phyloP scores from a whole-genome alignment of 2,888 invertebrate species.

The Tolmerus cingulatus region DNA sequence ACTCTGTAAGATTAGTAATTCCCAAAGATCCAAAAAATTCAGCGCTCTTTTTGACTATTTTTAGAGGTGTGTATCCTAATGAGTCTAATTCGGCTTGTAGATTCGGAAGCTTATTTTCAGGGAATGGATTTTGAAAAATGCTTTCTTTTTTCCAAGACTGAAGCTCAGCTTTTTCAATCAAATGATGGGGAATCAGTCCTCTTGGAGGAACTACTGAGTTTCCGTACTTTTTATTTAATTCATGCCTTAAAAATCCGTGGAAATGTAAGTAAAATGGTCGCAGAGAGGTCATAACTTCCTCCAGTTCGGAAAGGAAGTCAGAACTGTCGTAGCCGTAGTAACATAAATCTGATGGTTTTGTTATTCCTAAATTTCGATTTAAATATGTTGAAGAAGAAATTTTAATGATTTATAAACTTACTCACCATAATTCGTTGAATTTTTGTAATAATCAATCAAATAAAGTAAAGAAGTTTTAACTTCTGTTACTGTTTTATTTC shows the following conservation, averaged over 20 bases:
- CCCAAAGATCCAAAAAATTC: conserved; percentile 31
- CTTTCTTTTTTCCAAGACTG: conserved; percentile 58
- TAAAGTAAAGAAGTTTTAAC: background rate
- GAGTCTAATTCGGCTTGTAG: background rate
- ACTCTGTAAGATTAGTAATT: conserved; percentile 6
- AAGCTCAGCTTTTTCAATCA: conserved; percentile 68
- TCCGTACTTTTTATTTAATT: conserved; percentile 71
- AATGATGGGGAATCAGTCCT: conserved; percentile 79
- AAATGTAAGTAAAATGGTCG: conserved; percentile 83
- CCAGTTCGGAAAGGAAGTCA: conserved; percentile 74
- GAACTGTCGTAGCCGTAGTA: conserved; percentile 71
- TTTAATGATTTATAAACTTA: background rate
- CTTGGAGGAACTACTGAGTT: conserved; percentile 71
- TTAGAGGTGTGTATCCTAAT: background rate
- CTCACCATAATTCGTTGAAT: background rate
- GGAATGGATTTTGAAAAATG: conserved; percentile 73
- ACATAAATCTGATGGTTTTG: conserved; percentile 62
- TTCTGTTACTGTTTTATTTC: conserved; percentile 63
- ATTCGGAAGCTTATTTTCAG: conserved; percentile 69
- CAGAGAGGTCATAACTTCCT: conserved; percentile 75
- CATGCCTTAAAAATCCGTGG: conserved; percentile 80
- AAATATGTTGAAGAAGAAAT: background rate
- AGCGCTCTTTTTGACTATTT: background rate
- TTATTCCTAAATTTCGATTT: conserved; percentile 53
- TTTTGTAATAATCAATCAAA: background rate